Evolutionary conservation across 2,113 vertebrate species (phyloP).

Genomic region (Protobothrops flavoviridis): DNA sequence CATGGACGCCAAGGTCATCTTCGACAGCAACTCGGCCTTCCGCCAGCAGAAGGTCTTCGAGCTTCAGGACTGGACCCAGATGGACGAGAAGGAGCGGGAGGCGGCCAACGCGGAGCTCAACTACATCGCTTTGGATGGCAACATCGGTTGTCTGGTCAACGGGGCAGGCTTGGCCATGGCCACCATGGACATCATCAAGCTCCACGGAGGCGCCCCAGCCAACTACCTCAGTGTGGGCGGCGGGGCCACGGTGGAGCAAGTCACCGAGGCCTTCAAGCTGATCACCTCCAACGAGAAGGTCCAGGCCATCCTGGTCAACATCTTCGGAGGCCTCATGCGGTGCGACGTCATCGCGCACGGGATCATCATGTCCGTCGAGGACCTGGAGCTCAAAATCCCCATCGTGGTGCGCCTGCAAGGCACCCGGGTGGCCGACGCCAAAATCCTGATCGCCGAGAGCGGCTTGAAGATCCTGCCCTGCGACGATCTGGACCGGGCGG

Average conservation of each 20-base stretch:
- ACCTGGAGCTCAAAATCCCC: constrained; percentile 91
- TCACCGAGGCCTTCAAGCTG: constrained; percentile 96
- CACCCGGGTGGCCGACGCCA: constrained; percentile 93
- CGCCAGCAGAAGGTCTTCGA: constrained; percentile 92
- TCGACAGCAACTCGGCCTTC: constrained; percentile 91
- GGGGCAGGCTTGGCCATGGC: constrained; percentile 98
- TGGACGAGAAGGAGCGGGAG: constrained; percentile 85
- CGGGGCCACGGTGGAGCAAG: constrained; percentile 94
- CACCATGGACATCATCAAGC: constrained; percentile 99
- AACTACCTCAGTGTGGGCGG: constrained; percentile 98
- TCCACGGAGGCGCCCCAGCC: constrained; percentile 94
- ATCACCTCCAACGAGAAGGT: constrained; percentile 74
- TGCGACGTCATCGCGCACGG: constrained; percentile 96
- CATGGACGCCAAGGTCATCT: constrained; percentile 98
- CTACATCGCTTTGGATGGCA: constrained; percentile 96
- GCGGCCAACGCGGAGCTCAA: constrained; percentile 90
- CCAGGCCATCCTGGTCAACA: constrained; percentile 94
- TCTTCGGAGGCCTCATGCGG: constrained; percentile 97
- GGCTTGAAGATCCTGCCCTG: constrained; percentile 94
- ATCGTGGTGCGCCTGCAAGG: constrained; percentile 98
- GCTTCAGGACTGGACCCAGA: constrained; percentile 92
- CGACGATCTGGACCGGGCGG: constrained; percentile 96
- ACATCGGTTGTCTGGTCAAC: constrained; percentile 96
- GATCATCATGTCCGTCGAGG: constrained; percentile 92
- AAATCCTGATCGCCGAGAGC: constrained; percentile 92